Conservation (phyloP, 23 tunicate species). For the Styela plicata region DNA sequence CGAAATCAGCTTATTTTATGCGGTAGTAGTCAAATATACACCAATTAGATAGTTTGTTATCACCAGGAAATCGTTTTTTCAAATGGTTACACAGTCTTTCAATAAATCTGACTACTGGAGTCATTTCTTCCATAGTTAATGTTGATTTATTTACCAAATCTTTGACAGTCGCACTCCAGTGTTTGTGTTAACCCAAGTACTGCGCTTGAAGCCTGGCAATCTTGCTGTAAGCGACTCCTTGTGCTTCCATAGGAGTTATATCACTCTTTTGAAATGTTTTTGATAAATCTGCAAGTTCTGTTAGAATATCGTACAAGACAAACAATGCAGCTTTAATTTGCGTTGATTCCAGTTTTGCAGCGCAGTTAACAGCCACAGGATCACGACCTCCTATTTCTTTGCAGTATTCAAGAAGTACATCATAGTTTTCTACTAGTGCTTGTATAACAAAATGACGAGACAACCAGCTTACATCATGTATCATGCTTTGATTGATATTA, state of each 20-base stretch:
- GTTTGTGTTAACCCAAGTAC: slow-evolving; percentile 36
- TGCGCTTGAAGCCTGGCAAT: slow-evolving; percentile 13
- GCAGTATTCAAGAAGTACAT: slow-evolving; percentile 37
- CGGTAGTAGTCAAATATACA: slow-evolving; percentile 13
- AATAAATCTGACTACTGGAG: slow-evolving; percentile 18
- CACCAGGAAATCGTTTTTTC: slow-evolving; percentile 32
- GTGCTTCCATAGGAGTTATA: slow-evolving; percentile 41
- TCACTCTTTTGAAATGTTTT: slow-evolving; percentile 15
- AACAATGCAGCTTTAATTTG: no score
- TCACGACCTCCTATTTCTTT: slow-evolving; percentile 38
- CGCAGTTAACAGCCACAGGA: slow-evolving; percentile 33
- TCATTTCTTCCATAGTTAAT: slow-evolving; percentile 18
- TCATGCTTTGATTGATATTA: slow-evolving; percentile 38
- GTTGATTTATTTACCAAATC: slow-evolving; percentile 2
- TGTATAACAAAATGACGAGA: slow-evolving; percentile 49
- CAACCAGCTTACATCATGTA: slow-evolving; percentile 39
- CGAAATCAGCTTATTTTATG: slow-evolving; percentile 25
- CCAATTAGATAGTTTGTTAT: slow-evolving; percentile 8
- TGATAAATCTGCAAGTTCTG: slow-evolving; percentile 38
- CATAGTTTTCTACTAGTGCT: slow-evolving; percentile 35
- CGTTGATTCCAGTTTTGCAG: slow-evolving; percentile 34
- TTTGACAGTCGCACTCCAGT: slow-evolving; percentile 10
- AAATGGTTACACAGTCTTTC: slow-evolving; percentile 32
- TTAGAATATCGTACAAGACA: slow-evolving; percentile 20
- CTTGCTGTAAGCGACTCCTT: slow-evolving; percentile 38